These are phyloP conservation scores for Euthynnus affinis DNA, from an alignment of 2,797 vertebrate genomes.

Conservation along the genomic window DNA sequence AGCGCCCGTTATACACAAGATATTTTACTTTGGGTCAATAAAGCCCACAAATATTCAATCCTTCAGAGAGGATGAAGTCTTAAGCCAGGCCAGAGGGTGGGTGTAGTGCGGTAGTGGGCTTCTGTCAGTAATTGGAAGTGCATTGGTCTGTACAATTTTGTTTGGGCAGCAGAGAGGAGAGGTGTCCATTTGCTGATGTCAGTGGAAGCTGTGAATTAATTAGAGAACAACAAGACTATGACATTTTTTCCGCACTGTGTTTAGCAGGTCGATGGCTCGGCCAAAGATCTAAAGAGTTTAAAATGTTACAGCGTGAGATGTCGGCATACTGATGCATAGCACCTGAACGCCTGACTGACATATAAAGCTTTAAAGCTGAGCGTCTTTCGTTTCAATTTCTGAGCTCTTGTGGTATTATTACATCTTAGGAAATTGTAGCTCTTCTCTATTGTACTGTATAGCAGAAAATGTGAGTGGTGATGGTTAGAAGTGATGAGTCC, in stretches of 20 bases:
- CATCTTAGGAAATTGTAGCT: conserved; percentile 17
- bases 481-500: conserved; percentile 58
- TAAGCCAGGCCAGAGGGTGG: conserved; percentile 26
- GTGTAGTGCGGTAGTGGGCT: conserved; percentile 18
- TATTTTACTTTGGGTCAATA: conserved; percentile 23
- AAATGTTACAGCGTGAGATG: neutral
- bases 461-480: conserved; percentile 39
- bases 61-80: conserved; percentile 21
- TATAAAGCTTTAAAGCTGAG: neutral
- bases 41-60: conserved; percentile 13
- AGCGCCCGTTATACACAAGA: neutral
- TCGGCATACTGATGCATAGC: neutral
- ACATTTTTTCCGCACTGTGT: neutral
- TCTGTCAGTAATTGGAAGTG: conserved; percentile 49
- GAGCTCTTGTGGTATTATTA: conserved; percentile 29
- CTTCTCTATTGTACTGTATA: neutral
- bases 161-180: conserved; percentile 22
- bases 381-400: neutral
- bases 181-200: conserved; percentile 6
- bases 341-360: neutral
- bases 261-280: neutral
- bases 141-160: conserved; percentile 39
- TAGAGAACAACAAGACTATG: conserved; percentile 4
- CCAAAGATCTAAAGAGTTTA: neutral
- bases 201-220: conserved; percentile 24